These are phyloP conservation scores for Listrodromus nycthemerus DNA, from an alignment of 2,888 invertebrate species.

Conservation along the genomic window DNA sequence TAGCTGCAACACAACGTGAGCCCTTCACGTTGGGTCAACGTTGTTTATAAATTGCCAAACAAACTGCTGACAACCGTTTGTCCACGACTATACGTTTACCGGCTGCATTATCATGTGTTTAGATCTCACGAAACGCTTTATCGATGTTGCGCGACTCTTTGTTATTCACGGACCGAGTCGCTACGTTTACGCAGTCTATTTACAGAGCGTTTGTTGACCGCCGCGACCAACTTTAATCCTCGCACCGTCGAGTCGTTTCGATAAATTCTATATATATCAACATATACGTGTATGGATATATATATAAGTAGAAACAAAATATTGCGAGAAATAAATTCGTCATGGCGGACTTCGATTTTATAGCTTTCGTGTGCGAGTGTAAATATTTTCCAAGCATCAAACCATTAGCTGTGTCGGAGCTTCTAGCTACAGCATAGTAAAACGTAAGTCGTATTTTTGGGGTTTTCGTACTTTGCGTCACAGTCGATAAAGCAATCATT, in stretches of 20 bases:
- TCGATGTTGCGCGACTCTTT: neutral
- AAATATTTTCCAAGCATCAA: neutral
- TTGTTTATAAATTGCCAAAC: constrained; percentile 13
- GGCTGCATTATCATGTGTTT: neutral
- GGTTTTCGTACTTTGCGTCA: neutral
- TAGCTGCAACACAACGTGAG: constrained; percentile 69
- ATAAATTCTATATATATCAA: constrained; percentile 11
- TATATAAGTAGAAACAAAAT: neutral
- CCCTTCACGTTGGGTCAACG: constrained; percentile 34
- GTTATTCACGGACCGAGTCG: constrained; percentile 33
- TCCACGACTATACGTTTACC: neutral
- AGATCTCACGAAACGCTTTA: neutral
- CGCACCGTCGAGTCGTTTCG: neutral
- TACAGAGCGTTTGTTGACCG: constrained; percentile 73
- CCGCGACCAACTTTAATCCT: constrained; percentile 41
- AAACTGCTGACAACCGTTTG: constrained; percentile 14
- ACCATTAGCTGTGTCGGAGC: neutral
- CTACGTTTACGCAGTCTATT: constrained; percentile 66
- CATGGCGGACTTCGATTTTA: constrained; percentile 17
- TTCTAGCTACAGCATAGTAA: neutral
- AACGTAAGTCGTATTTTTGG: neutral
- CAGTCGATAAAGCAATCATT: neutral
- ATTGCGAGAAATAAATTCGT: constrained; percentile 15
- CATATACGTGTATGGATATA: neutral
- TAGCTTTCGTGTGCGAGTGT: neutral